These are phyloP conservation scores for Papilio machaon DNA, from an alignment of 1,140 invertebrate genomes.

Conservation along the genomic window DNA sequence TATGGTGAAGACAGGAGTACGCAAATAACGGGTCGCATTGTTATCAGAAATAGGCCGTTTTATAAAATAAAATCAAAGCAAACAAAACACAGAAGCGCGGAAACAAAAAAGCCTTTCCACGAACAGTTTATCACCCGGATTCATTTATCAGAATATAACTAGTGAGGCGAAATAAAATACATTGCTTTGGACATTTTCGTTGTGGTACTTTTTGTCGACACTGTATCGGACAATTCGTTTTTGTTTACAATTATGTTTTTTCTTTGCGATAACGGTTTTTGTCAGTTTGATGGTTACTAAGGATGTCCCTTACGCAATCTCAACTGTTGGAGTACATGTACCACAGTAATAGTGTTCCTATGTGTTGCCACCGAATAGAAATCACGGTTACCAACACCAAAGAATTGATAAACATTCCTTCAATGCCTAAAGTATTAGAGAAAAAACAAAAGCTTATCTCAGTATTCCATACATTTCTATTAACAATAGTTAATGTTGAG, in stretches of 20 bases:
- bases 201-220: constrained; percentile 52
- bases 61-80: constrained; percentile 44
- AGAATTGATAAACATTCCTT: too few relatives aligned
- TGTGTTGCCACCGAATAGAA: too few relatives aligned
- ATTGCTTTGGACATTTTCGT: constrained; percentile 64
- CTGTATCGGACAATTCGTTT: constrained; percentile 1
- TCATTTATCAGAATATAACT: constrained; percentile 76
- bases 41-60: constrained; percentile 36
- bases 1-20: neutral
- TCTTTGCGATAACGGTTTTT: neutral
- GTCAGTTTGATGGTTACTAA: too few relatives aligned
- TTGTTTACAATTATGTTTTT: neutral
- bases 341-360: too few relatives aligned
- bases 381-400: too few relatives aligned
- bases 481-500: neutral
- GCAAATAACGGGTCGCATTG: constrained; percentile 11
- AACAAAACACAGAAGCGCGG: constrained; percentile 28
- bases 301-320: too few relatives aligned
- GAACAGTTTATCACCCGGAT: constrained; percentile 64
- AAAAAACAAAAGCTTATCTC: too few relatives aligned
- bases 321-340: too few relatives aligned
- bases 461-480: neutral
- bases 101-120: constrained; percentile 57
- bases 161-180: constrained; percentile 64
- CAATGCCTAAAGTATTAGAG: too few relatives aligned